Percentiles rank a stretch among this genome's conserved stretches.
phyloP scores from a whole-genome alignment of 2,113 vertebrate genomes.

The Loxodonta africana region DNA sequence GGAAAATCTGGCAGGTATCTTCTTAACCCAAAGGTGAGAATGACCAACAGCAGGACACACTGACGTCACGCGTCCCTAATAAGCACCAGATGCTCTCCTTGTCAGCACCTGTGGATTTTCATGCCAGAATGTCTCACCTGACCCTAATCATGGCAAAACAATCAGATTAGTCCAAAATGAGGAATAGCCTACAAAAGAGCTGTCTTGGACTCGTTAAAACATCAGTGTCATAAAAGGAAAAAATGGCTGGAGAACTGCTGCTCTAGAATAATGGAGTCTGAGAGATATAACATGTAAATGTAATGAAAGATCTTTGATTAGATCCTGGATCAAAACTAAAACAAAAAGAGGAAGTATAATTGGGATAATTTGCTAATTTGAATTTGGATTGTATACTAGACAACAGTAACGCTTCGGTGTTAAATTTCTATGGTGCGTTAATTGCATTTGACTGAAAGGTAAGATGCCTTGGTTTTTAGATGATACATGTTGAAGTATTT shows the following conservation, averaged over 20 bases:
- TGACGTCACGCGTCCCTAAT: background rate
- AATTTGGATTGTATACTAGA: background rate
- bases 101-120: background rate
- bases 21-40: background rate
- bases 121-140: background rate
- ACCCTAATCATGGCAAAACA: background rate
- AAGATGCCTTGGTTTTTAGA: background rate
- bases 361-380: background rate
- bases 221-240: background rate
- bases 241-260: too few relatives aligned
- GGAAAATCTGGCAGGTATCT: background rate
- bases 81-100: rapidly evolving
- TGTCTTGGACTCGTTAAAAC: background rate
- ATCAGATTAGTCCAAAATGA: background rate
- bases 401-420: background rate
- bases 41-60: background rate
- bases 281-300: background rate
- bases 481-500: background rate
- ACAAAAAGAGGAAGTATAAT: background rate
- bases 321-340: background rate
- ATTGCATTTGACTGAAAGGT: too few relatives aligned
- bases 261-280: background rate
- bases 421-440: background rate
- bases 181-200: background rate
- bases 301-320: background rate